Evolutionary conservation across 2,888 invertebrate species (phyloP).

Genomic region (Agrotis clavis): DNA sequence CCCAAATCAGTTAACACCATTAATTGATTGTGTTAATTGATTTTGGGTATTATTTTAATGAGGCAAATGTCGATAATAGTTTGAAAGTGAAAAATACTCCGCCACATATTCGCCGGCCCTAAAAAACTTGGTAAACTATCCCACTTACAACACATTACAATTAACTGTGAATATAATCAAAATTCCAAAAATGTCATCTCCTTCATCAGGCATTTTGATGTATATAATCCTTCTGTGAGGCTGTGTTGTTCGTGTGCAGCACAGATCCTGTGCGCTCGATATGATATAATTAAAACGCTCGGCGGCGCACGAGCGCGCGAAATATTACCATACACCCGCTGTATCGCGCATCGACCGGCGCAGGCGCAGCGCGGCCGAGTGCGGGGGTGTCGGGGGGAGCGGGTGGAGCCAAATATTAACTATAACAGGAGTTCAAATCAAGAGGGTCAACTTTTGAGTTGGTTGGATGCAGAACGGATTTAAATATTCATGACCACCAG

Average conservation of each 20-base stretch:
- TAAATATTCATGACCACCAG: no score
- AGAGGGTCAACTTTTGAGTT: not conserved
- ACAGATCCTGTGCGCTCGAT: constrained; percentile 77
- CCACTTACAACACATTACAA: not conserved
- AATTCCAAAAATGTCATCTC: not conserved
- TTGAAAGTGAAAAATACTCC: no score
- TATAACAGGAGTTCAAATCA: constrained; percentile 6
- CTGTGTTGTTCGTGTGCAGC: constrained; percentile 39
- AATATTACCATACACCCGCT: constrained; percentile 85
- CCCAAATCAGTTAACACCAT: no score
- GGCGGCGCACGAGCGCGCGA: constrained; percentile 83
- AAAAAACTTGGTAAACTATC: no score
- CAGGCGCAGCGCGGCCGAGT: constrained; percentile 14
- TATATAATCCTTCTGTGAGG: constrained; percentile 20
- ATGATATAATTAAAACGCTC: constrained; percentile 85
- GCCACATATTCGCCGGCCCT: no score
- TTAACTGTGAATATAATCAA: not conserved
- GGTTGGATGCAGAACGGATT: not conserved
- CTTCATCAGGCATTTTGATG: not conserved
- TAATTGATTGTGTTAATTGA: no score
- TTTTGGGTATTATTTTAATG: no score
- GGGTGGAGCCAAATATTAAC: constrained; percentile 37
- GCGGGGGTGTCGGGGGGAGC: not conserved
- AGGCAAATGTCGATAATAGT: no score
- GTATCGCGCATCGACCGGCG: constrained; percentile 63